phyloP scores from a whole-genome alignment of 2,113 vertebrate genomes.

The Balaeniceps rex region DNA sequence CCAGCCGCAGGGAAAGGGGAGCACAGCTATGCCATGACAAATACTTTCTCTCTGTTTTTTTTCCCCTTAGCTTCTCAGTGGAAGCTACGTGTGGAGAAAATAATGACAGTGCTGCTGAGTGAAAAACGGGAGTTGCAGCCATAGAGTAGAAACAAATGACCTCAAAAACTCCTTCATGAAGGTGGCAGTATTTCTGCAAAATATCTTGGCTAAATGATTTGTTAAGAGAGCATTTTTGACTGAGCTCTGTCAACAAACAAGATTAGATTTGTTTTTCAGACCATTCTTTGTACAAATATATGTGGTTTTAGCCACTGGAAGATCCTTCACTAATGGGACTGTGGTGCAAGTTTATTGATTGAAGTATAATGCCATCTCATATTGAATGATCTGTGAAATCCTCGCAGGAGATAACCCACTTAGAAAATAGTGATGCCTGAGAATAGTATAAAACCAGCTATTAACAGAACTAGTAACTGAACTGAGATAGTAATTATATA shows the following conservation, averaged over 20 bases:
- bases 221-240: not conserved
- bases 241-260: not conserved
- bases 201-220: not conserved
- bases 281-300: not conserved
- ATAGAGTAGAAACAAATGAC: not conserved
- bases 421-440: not conserved
- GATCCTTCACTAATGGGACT: not conserved
- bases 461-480: not conserved
- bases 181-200: not conserved
- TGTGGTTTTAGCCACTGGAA: not conserved
- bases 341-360: not conserved
- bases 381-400: not conserved
- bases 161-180: not conserved
- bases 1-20: not conserved
- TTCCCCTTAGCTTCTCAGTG: not conserved
- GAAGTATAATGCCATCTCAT: not conserved
- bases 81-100: not conserved
- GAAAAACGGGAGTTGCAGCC: not conserved
- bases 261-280: not conserved
- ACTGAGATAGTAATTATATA: not conserved
- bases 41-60: not conserved
- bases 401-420: not conserved
- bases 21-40: not conserved
- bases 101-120: not conserved
- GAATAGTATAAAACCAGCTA: not conserved